Percentiles rank a stretch among this genome's conserved stretches.
Conservation (phyloP, 2,113 vertebrate species). For the Triplophysa siluroides region DNA sequence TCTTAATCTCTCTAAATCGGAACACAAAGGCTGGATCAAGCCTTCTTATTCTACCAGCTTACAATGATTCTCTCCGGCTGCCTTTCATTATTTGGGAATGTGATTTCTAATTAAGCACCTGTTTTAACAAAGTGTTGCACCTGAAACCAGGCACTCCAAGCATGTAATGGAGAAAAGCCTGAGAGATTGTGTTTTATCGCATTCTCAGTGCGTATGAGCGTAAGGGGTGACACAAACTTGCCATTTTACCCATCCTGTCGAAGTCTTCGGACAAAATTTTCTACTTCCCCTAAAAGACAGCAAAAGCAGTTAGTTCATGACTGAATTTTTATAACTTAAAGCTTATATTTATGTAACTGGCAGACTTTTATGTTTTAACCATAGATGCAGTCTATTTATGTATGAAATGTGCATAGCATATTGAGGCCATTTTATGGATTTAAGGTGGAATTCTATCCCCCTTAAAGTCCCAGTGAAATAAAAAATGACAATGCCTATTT, state of each 20-base stretch:
- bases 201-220: background rate
- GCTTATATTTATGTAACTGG: no score
- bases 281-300: no score
- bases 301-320: no score
- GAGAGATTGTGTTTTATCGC: slow-evolving; percentile 47
- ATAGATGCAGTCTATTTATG: no score
- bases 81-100: slow-evolving; percentile 41
- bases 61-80: slow-evolving; percentile 60
- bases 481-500: no score
- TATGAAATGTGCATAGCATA: no score
- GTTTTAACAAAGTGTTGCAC: slow-evolving; percentile 65
- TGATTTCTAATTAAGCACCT: slow-evolving; percentile 67
- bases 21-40: slow-evolving; percentile 68
- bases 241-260: background rate
- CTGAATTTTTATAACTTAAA: no score
- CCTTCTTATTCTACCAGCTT: slow-evolving; percentile 67
- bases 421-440: no score
- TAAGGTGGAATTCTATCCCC: no score
- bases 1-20: slow-evolving; percentile 66
- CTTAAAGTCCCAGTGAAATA: no score
- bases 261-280: background rate
- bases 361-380: no score
- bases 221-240: background rate
- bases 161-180: slow-evolving; percentile 56
- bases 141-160: slow-evolving; percentile 63